Percentiles rank a stretch among this genome's conserved stretches.
phyloP scores from a whole-genome alignment of 1,140 invertebrate genomes.

The Ladona fulva region DNA sequence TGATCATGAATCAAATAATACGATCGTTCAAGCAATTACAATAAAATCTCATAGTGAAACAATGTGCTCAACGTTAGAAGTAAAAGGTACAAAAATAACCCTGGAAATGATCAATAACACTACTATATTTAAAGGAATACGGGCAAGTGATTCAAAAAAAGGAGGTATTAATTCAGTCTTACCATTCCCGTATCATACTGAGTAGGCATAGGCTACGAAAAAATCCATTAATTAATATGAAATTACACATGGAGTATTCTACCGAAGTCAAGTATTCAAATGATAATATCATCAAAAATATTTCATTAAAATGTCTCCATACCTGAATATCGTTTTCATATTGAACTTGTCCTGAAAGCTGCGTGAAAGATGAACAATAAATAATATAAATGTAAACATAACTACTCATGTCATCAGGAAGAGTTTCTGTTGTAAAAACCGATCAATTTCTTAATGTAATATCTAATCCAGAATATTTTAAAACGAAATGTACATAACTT shows the following conservation, averaged over 20 bases:
- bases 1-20: not conserved
- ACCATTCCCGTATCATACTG: slow-evolving; percentile 4
- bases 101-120: too few relatives aligned
- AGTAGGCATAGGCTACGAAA: not conserved
- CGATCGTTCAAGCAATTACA: not conserved
- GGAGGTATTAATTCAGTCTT: too few relatives aligned
- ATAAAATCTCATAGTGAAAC: too few relatives aligned
- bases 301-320: not conserved
- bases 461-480: not conserved
- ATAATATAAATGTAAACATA: not conserved
- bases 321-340: slow-evolving; percentile 10
- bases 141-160: too few relatives aligned
- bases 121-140: too few relatives aligned
- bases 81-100: too few relatives aligned
- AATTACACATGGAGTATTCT: not conserved
- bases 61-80: too few relatives aligned
- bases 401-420: not conserved
- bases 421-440: not conserved
- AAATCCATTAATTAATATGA: not conserved
- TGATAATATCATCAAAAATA: not conserved
- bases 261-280: not conserved
- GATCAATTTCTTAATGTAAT: not conserved
- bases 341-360: not conserved
- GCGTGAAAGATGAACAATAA: not conserved
- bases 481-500: not conserved